Evolutionary conservation across 2,797 vertebrate species (phyloP).

Genomic region (Otolemur crassicaudatus): DNA sequence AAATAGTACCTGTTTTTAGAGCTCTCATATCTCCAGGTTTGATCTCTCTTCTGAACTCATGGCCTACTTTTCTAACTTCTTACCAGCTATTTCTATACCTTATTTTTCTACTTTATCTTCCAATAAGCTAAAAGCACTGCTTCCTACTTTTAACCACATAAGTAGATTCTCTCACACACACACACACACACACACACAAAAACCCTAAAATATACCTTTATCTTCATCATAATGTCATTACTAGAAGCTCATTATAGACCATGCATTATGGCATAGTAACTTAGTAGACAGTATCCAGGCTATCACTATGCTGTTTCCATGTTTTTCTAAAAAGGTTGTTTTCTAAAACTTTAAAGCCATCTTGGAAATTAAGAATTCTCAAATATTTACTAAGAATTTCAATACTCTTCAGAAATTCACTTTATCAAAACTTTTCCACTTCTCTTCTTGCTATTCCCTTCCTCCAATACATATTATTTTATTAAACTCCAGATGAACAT

Average conservation of each 20-base stretch:
- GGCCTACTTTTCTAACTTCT: background rate
- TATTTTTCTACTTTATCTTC: background rate
- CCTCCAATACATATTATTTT: too few species aligned
- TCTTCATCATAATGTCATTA: background rate
- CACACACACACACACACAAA: background rate
- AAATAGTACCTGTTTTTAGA: slow-evolving; percentile 9
- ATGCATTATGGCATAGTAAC: background rate
- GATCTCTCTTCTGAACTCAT: background rate
- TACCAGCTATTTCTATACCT: background rate
- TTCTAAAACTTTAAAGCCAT: background rate
- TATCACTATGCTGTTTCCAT: background rate
- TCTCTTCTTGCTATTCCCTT: background rate
- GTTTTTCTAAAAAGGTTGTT: background rate
- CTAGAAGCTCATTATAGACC: background rate
- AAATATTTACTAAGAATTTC: background rate
- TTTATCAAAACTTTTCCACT: background rate
- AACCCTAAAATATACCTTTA: background rate
- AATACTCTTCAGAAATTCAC: background rate
- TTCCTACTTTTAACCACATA: background rate
- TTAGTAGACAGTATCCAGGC: background rate
- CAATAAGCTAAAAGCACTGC: background rate
- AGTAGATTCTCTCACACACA: background rate
- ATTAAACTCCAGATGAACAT: background rate
- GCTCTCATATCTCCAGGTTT: background rate
- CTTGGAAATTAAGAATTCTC: background rate